Evolutionary conservation across 2,797 vertebrate species (phyloP).

Genomic region (Leptoclinus maculatus): DNA sequence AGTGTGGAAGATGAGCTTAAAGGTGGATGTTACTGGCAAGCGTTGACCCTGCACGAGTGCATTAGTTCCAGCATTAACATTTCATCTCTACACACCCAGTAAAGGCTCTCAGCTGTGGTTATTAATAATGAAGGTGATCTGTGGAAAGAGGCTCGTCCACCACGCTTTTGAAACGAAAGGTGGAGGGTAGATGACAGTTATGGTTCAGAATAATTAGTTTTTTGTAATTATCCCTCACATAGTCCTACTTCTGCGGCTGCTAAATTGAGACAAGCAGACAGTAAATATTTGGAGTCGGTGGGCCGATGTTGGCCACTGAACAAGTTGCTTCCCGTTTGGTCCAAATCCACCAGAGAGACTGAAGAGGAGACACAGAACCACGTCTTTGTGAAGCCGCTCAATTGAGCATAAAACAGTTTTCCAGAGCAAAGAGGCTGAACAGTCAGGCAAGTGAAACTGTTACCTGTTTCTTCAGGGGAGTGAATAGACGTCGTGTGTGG

Average conservation of each 20-base stretch:
- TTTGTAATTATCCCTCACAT: not conserved
- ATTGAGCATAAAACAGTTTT: slow-evolving; percentile 29
- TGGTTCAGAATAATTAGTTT: not conserved
- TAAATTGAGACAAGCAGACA: not conserved
- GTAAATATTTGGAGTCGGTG: slow-evolving; percentile 47
- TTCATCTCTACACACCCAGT: not conserved
- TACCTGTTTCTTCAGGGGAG: slow-evolving; percentile 29
- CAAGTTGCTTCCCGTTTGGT: slow-evolving; percentile 1
- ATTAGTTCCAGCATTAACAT: slow-evolving; percentile 1
- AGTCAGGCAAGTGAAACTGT: slow-evolving; percentile 31
- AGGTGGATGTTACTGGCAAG: not conserved
- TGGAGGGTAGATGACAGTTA: not conserved
- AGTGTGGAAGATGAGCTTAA: not conserved
- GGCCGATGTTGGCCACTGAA: not conserved
- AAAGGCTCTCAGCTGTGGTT: slow-evolving; percentile 11
- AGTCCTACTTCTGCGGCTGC: slow-evolving; percentile 2
- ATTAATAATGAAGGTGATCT: slow-evolving; percentile 36
- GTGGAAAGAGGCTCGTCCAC: slow-evolving; percentile 7
- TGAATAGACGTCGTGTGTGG: slow-evolving; percentile 11
- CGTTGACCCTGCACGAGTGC: not conserved
- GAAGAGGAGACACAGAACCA: slow-evolving; percentile 22
- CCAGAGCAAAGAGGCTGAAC: slow-evolving; percentile 15
- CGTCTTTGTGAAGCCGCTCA: slow-evolving; percentile 27
- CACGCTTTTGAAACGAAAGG: not conserved
- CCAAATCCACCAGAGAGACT: slow-evolving; percentile 24